Base-by-base conservation (phyloP, 2,888 invertebrate species). In the Cryptophagus acutangulus region DNA sequence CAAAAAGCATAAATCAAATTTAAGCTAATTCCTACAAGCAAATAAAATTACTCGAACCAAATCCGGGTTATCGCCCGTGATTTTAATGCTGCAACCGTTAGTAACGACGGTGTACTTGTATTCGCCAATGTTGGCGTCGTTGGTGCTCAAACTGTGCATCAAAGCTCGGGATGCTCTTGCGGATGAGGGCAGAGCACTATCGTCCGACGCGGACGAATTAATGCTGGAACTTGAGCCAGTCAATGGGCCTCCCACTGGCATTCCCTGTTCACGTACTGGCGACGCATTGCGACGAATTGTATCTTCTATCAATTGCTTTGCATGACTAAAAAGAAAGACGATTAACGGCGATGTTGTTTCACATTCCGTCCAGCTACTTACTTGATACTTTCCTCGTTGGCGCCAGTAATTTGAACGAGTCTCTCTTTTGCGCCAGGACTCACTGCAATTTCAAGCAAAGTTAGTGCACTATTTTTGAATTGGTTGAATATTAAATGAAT, bases 241-340 rank as follows among this genome's bases (percentile, higher is more conserved):
- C 39, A 75, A 68, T 42, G 77, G 77, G 1, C 43, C 31, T 38
- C 74, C 73, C 36, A 74, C 71, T 42, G 77, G 75, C 49, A 67
- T 61, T 49, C 74, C 74, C 59, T 84, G 78, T 55, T 79, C 72
- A 56, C 88, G 78, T 56, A 91, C 87, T 37, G 93, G 92, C 36
- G 93, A 94, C 55, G 92, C 91, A 74, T 95, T 95, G 63, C 93
- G 82, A 51, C 90, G 81, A 62, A 95, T 95, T 50, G 94, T 94
- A 65, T 94, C 93, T 67, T 92, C 93, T 65, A 95, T 94, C 66
- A 94, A 74, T 67, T 88, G 86, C 70, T 92, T 92, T 28, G 94
- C 94, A 68, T 88, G 85, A 62, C 91, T 91, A 58, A 12, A 68
- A 66, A 45, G 17, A 41, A 44, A 36, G 26, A 17, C 5, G 16